Conservation (phyloP, 2,797 vertebrate genomes). For the Limnodromus scolopaceus region DNA sequence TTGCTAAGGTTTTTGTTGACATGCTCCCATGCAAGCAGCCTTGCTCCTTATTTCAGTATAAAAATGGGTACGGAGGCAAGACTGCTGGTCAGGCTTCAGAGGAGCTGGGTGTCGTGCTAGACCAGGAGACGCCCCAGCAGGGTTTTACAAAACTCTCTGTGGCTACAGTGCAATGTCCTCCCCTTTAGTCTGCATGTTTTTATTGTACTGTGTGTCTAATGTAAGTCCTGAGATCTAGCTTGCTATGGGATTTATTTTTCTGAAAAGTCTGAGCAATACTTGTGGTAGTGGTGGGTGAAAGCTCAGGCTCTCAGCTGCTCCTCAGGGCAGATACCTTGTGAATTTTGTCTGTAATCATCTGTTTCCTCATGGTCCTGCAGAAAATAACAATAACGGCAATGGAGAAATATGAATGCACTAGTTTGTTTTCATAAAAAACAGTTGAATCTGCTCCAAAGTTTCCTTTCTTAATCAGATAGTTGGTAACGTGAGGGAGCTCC, state of each 20-base stretch:
- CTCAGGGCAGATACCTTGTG: neutral
- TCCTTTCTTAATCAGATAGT: neutral
- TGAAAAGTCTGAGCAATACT: neutral
- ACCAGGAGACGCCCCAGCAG: neutral
- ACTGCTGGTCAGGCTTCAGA: neutral
- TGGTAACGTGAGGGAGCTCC: neutral
- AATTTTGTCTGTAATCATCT: neutral
- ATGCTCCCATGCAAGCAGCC: neutral
- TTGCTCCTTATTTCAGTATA: neutral
- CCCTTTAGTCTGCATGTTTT: fast-evolving
- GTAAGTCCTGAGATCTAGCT: neutral
- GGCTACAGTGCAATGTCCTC: neutral
- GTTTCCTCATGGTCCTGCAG: neutral
- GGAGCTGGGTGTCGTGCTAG: neutral
- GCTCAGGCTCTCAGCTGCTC: neutral
- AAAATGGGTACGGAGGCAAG: neutral
- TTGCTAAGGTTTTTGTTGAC: neutral
- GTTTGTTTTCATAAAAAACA: neutral
- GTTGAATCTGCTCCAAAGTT: neutral
- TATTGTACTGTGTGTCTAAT: neutral
- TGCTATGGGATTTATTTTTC: neutral
- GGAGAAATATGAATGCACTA: neutral
- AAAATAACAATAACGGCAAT: neutral
- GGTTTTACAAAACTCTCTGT: neutral
- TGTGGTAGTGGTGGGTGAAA: neutral